These are phyloP conservation scores for Cirrhinus mrigala DNA, from an alignment of 2,797 vertebrate genomes.

Conservation along the genomic window DNA sequence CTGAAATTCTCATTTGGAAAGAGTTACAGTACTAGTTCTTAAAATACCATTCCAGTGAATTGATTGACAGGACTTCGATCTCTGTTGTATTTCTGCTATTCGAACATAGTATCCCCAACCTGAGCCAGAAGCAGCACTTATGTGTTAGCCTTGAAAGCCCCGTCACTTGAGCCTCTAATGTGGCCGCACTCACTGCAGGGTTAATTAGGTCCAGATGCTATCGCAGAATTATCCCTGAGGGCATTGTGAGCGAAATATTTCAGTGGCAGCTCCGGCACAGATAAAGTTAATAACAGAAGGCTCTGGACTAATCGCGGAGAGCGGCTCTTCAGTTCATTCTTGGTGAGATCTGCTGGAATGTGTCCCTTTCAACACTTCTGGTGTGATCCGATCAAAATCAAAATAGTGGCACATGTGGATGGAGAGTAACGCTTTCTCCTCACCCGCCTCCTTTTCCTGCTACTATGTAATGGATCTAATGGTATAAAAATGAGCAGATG, in stretches of 20 bases:
- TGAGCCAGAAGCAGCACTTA: conserved; percentile 39
- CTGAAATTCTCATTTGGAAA: conserved; percentile 23
- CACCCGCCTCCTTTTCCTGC: not conserved
- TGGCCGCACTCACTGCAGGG: conserved; percentile 54
- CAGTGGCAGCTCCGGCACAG: conserved; percentile 75
- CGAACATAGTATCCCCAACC: conserved; percentile 41
- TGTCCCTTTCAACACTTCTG: conserved; percentile 77
- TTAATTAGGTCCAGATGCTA: conserved; percentile 72
- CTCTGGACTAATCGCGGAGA: conserved; percentile 69
- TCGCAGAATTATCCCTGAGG: conserved; percentile 66
- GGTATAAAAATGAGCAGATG: conserved; percentile 44
- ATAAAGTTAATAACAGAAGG: conserved; percentile 77
- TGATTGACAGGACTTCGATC: conserved; percentile 22
- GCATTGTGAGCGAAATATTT: conserved; percentile 73
- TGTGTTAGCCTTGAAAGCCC: conserved; percentile 56
- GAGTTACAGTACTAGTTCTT: conserved; percentile 24
- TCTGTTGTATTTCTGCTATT: conserved; percentile 51
- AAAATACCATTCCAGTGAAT: not conserved
- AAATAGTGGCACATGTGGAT: conserved; percentile 67
- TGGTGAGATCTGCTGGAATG: conserved; percentile 77
- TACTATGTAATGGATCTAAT: conserved; percentile 43
- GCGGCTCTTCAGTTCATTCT: conserved; percentile 63
- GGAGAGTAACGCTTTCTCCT: conserved; percentile 39
- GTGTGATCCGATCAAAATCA: conserved; percentile 67
- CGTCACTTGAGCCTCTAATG: conserved; percentile 39